These are phyloP conservation scores for Cacatua alba DNA, from an alignment of 2,113 vertebrate genomes.

Conservation along the genomic window DNA sequence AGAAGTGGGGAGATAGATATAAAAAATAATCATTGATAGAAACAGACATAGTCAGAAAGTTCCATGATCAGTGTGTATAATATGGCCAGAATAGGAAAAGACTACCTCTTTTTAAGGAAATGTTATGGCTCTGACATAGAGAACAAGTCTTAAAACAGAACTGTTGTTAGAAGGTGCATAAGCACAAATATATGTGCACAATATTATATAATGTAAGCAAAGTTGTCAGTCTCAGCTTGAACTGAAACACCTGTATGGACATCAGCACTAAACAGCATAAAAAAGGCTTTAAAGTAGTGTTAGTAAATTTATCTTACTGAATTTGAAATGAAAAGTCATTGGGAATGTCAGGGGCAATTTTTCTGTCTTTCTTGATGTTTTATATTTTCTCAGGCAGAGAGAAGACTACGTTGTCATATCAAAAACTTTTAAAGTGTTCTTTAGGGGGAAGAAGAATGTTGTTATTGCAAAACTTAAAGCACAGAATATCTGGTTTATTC, in stretches of 20 bases:
- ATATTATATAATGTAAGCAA: neutral
- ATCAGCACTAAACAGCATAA: neutral
- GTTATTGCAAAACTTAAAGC: neutral
- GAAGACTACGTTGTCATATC: neutral
- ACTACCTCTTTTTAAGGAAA: neutral
- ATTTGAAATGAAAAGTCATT: neutral
- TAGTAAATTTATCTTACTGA: neutral
- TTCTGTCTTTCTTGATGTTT: neutral
- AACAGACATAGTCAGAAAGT: neutral
- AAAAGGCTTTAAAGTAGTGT: neutral
- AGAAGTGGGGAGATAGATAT: neutral
- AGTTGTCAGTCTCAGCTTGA: neutral
- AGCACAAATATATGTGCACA: neutral
- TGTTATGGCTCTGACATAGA: neutral
- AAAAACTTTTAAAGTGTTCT: neutral
- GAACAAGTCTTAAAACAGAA: neutral
- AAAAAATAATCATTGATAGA: neutral
- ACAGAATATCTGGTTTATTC: neutral
- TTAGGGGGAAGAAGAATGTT: neutral
- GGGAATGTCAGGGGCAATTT: neutral
- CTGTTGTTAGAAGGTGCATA: neutral
- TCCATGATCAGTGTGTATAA: neutral
- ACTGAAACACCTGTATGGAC: neutral
- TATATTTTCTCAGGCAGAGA: neutral
- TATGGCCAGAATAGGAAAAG: neutral